phyloP scores from a whole-genome alignment of 2,888 invertebrate species.

The Napeogenes sylphis region DNA sequence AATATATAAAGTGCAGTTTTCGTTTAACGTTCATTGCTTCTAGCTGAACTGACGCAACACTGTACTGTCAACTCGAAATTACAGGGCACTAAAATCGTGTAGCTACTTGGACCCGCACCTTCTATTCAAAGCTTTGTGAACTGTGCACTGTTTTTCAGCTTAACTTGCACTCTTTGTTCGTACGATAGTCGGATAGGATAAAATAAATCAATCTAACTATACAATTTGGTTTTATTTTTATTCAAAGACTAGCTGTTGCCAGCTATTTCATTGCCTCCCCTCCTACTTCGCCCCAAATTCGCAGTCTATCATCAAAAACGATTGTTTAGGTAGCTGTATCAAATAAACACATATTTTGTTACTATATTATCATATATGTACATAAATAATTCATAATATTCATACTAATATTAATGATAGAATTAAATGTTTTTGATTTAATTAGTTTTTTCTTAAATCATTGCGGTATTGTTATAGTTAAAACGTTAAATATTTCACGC shows the following conservation, averaged over 20 bases:
- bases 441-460: conserved; percentile 12
- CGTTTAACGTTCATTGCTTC: conserved; percentile 4
- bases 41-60: conserved; percentile 34
- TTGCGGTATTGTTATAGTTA: conserved; percentile 52
- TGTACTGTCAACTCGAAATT: conserved; percentile 57
- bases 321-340: no score
- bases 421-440: background rate
- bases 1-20: conserved; percentile 1
- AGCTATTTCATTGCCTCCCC: no score
- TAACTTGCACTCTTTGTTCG: conserved; percentile 54
- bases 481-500: conserved; percentile 67
- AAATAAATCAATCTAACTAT: conserved; percentile 31
- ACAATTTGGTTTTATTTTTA: conserved; percentile 27
- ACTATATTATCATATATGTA: no score
- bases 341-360: no score
- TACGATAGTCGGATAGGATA: conserved; percentile 47
- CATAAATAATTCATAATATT: no score
- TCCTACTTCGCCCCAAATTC: no score
- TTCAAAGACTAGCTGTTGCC: background rate
- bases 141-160: conserved; percentile 52
- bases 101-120: conserved; percentile 44
- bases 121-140: conserved; percentile 59
- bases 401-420: no score
- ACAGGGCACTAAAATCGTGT: conserved; percentile 51
- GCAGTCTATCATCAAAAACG: no score